phyloP scores from a whole-genome alignment of 2,797 vertebrate species.

The Garrulus glandarius region DNA sequence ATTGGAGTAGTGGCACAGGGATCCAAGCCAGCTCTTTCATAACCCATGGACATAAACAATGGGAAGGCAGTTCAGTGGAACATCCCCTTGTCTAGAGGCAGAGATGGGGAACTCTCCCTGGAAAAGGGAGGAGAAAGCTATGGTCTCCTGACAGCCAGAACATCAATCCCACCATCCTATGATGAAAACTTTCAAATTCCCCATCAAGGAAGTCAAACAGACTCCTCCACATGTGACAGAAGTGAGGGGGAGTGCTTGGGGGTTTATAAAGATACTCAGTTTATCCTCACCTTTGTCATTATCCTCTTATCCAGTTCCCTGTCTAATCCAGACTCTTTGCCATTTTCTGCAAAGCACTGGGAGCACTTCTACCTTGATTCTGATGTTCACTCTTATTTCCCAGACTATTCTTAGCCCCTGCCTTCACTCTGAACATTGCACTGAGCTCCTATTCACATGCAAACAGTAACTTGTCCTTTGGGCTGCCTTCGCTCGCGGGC shows the following conservation, averaged over 20 bases:
- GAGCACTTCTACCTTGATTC: not conserved
- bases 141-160: not conserved
- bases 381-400: not conserved
- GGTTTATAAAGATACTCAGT: not conserved
- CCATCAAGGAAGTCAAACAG: not conserved
- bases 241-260: not conserved
- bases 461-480: not conserved
- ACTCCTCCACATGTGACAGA: not conserved
- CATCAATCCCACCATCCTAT: fast-evolving
- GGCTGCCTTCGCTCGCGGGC: not conserved
- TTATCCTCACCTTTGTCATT: not conserved
- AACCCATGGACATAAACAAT: not conserved
- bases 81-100: not conserved
- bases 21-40: not conserved
- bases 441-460: not conserved
- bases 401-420: not conserved
- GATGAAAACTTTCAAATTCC: not conserved
- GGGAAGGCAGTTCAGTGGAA: not conserved
- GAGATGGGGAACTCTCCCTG: not conserved
- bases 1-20: not conserved
- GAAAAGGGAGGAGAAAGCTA: not conserved
- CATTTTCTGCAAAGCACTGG: not conserved
- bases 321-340: not conserved
- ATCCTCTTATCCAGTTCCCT: not conserved
- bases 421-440: not conserved